Percentiles rank a stretch among this genome's conserved stretches.
phyloP scores from a whole-genome alignment of 64 coral and sea anemone species.

The Porites lutea region DNA sequence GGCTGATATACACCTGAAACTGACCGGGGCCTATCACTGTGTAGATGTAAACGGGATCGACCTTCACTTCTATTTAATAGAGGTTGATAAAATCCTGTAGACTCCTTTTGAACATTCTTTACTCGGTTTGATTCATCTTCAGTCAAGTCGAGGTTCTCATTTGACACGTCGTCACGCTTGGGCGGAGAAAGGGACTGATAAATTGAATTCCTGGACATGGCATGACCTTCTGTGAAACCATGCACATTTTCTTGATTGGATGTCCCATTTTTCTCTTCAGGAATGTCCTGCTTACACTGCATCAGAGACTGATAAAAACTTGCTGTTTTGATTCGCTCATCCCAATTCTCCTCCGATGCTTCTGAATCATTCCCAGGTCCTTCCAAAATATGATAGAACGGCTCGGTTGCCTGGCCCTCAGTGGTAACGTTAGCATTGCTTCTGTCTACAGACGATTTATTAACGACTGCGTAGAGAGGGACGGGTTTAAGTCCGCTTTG shows the following conservation, averaged over 20 bases:
- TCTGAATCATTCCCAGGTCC: not conserved
- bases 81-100: not conserved
- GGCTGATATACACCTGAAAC: not conserved
- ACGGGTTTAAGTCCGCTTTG: not conserved
- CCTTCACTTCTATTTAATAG: not conserved
- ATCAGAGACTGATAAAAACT: conserved; percentile 12
- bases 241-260: not conserved
- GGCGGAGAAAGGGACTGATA: not conserved
- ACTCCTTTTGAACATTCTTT: not conserved
- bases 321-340: not conserved
- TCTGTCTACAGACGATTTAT: not conserved
- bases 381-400: conserved; percentile 15
- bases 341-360: not conserved
- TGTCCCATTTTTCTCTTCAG: not conserved
- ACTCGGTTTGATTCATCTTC: not conserved
- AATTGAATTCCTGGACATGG: not conserved
- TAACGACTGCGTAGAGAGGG: not conserved
- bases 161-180: not conserved
- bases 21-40: conserved; percentile 3
- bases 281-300: not conserved
- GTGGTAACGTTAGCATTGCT: not conserved
- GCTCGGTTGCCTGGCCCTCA: not conserved
- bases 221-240: not conserved
- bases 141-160: not conserved
- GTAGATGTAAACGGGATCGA: not conserved